Evolutionary conservation across 2,113 vertebrate genomes (phyloP).

Genomic region (Meleagris gallopavo): DNA sequence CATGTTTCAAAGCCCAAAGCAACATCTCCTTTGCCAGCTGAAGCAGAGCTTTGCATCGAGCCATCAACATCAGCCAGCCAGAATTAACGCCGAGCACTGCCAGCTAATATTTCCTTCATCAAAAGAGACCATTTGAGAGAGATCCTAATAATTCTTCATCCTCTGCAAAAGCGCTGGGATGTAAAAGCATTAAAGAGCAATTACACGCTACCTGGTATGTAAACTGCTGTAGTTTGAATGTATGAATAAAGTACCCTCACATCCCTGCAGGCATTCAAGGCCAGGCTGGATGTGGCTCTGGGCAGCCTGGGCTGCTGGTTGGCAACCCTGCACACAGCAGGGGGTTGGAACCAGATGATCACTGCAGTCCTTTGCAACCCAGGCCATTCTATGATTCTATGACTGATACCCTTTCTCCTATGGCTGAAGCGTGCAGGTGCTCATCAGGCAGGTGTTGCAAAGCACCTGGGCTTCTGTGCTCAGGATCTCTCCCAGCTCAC

Average conservation of each 20-base stretch:
- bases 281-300: too few relatives aligned
- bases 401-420: neutral
- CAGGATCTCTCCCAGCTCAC: neutral
- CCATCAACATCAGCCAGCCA: neutral
- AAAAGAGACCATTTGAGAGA: conserved; percentile 23
- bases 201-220: conserved; percentile 18
- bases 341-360: too few relatives aligned
- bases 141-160: conserved; percentile 18
- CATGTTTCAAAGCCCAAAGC: too few relatives aligned
- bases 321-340: too few relatives aligned
- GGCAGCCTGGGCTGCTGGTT: too few relatives aligned
- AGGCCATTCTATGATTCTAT: too few relatives aligned
- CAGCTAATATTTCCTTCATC: conserved; percentile 39
- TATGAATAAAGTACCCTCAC: neutral
- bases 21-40: neutral
- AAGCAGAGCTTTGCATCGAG: conserved; percentile 15
- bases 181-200: conserved; percentile 37
- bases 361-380: too few relatives aligned
- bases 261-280: too few relatives aligned
- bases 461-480: rapidly evolving
- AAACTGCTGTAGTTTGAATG: conserved; percentile 38
- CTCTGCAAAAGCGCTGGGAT: conserved; percentile 37
- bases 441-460: neutral
- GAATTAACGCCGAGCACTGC: conserved; percentile 29
- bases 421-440: neutral